A percentile compares a stretch with the other conserved stretches of the same genome.
phyloP scores from a whole-genome alignment of 1,140 invertebrate genomes.

The Leptopilina clavipes region DNA sequence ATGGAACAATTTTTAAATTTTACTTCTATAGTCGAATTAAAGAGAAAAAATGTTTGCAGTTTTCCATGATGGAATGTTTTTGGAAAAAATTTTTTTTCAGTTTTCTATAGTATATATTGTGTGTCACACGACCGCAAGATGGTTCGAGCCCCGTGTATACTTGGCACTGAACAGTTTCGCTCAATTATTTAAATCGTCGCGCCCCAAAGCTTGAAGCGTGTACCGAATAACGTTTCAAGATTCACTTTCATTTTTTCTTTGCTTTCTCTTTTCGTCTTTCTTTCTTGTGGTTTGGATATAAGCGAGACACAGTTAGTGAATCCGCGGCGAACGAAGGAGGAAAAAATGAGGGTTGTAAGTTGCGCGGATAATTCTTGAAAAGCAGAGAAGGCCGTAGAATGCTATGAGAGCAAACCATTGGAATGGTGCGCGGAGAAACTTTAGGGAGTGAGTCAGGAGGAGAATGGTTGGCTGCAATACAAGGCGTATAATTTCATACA shows the following conservation, averaged over 20 bases:
- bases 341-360: constrained; percentile 65
- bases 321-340: constrained; percentile 48
- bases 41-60: no score
- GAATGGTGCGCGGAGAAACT: not conserved
- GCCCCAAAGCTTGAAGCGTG: constrained; percentile 49
- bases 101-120: no score
- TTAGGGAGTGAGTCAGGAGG: constrained; percentile 41
- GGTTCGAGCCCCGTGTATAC: constrained; percentile 5
- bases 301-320: constrained; percentile 41
- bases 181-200: constrained; percentile 68
- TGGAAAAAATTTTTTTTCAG: no score
- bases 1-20: no score
- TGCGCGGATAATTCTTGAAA: constrained; percentile 62
- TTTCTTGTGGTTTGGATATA: constrained; percentile 25
- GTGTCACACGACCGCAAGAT: constrained; percentile 33
- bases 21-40: not conserved
- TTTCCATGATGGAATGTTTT: constrained; percentile 11
- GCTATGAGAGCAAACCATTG: constrained; percentile 47
- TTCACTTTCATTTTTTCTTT: constrained; percentile 68
- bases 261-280: not conserved
- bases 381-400: constrained; percentile 45
- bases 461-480: constrained; percentile 58
- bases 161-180: constrained; percentile 31
- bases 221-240: constrained; percentile 64
- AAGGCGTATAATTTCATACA: constrained; percentile 67